Evolutionary conservation across 2,113 vertebrate genomes (phyloP).

Genomic region (Amblyornis subalaris): DNA sequence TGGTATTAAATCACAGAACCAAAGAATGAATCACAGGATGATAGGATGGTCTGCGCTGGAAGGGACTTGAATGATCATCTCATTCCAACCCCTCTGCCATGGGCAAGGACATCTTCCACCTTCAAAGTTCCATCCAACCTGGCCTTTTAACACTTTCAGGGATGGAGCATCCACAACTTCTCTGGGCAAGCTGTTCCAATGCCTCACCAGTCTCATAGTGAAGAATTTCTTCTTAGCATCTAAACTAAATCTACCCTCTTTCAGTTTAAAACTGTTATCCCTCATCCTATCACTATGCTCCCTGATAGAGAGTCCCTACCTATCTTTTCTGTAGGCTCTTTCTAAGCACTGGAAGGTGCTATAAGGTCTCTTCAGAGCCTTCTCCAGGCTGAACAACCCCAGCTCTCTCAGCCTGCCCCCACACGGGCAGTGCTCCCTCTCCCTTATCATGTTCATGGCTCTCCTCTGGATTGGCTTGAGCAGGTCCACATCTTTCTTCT

Average conservation of each 20-base stretch:
- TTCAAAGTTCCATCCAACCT: neutral
- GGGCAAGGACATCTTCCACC: neutral
- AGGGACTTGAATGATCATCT: neutral
- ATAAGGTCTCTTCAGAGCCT: neutral
- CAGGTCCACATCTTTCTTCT: neutral
- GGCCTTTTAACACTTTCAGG: neutral
- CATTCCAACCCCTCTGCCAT: neutral
- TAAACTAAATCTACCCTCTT: neutral
- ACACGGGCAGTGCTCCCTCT: neutral
- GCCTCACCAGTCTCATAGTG: neutral
- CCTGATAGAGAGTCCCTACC: neutral
- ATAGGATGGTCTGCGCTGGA: neutral
- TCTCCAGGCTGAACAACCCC: neutral
- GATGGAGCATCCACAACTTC: neutral
- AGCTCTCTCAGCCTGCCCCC: neutral
- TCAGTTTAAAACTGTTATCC: neutral
- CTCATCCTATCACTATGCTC: neutral
- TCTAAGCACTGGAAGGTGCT: neutral
- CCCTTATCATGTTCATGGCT: accelerated
- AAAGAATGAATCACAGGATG: neutral
- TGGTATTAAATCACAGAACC: neutral
- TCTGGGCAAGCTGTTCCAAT: neutral
- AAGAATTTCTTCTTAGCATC: neutral
- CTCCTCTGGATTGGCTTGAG: neutral
- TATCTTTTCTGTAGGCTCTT: neutral